Percentiles rank a stretch among this genome's conserved stretches.
These are phyloP conservation scores for Ictalurus furcatus DNA, from an alignment of 2,113 vertebrate genomes.

Conservation along the genomic window DNA sequence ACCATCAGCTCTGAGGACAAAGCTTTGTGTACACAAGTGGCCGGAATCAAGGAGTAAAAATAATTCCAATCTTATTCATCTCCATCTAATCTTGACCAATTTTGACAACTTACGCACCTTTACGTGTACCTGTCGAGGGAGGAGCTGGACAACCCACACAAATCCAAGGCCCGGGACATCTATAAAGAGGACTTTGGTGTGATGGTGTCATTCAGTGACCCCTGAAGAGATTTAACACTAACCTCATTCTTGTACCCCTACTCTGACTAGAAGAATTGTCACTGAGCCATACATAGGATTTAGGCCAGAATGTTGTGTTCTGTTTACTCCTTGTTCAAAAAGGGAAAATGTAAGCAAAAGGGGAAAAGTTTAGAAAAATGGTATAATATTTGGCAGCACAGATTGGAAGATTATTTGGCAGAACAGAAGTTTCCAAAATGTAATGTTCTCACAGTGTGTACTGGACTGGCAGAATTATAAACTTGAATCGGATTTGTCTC, in stretches of 20 bases:
- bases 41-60: neutral
- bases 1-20: neutral
- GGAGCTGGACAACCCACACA: slow-evolving; percentile 93
- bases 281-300: neutral
- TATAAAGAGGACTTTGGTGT: slow-evolving; percentile 87
- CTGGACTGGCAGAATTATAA: neutral
- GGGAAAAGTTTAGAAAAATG: neutral
- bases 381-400: neutral
- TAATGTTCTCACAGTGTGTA: neutral
- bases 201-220: slow-evolving; percentile 78
- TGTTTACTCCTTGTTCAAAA: slow-evolving; percentile 7
- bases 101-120: neutral
- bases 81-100: neutral
- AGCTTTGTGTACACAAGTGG: neutral
- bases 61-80: neutral
- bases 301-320: neutral
- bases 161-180: slow-evolving; percentile 85
- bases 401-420: neutral
- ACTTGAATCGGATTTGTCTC: neutral
- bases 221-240: slow-evolving; percentile 42
- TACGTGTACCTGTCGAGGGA: slow-evolving; percentile 80
- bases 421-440: neutral
- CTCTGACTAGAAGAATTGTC: neutral
- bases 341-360: neutral
- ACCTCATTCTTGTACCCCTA: neutral